Conservation (phyloP, 2,888 invertebrate species). For the Rhamnusium bicolor region DNA sequence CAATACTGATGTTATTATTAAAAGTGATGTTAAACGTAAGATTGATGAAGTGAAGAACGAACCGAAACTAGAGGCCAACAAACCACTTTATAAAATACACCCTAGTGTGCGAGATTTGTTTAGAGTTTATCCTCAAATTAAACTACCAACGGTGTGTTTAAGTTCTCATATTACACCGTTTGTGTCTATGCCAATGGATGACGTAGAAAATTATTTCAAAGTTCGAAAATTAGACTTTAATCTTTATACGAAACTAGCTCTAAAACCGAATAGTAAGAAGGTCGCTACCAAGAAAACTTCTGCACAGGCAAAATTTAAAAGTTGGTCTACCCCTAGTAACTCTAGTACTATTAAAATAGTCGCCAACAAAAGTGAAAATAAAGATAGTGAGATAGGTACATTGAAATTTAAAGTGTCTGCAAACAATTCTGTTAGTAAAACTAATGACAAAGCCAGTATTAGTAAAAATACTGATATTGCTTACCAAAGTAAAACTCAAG, state of each 20-base stretch:
- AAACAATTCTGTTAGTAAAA: not conserved
- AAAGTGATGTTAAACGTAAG: constrained; percentile 11
- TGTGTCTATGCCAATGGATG: constrained; percentile 51
- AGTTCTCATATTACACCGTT: constrained; percentile 45
- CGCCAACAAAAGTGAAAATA: not conserved
- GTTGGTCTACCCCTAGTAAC: not conserved
- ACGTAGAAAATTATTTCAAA: constrained; percentile 53
- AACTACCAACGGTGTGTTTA: constrained; percentile 47
- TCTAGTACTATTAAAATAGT: not conserved
- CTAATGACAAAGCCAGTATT: not conserved
- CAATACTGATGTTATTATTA: constrained; percentile 31
- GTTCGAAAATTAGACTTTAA: constrained; percentile 35
- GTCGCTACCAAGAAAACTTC: constrained; percentile 33
- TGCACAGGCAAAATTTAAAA: not conserved
- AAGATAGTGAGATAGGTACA: not conserved
- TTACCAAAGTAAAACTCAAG: not conserved
- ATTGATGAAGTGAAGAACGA: constrained; percentile 1
- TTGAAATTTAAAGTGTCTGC: not conserved
- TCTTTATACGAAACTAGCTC: constrained; percentile 14
- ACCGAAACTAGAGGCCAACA: not conserved
- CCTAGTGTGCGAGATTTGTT: constrained; percentile 47
- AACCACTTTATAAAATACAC: constrained; percentile 46
- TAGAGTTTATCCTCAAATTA: constrained; percentile 46
- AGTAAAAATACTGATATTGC: not conserved
- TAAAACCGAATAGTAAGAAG: constrained; percentile 13